Evolutionary conservation across 2,888 invertebrate species (phyloP), one percentile per base, ranked within the genome.

Genomic region (Apeira syringaria): DNA sequence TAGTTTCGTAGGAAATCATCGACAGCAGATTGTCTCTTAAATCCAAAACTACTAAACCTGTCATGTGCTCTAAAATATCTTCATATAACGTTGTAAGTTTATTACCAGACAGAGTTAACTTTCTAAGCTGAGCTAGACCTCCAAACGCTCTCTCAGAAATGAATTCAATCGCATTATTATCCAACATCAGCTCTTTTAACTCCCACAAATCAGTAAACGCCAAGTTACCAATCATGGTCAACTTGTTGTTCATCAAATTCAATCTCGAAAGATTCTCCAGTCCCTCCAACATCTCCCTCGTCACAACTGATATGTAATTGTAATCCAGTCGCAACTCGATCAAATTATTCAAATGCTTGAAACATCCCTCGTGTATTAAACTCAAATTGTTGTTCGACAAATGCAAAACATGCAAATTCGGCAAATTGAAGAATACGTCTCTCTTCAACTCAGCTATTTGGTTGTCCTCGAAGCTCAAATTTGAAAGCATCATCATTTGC

Each of bases 381-480:
- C 94, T 95, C 41, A 99, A 90, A 64, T 95, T 94, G 79, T 99
- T 99, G 66, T 94, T 94, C 58, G 97, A 96, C 45, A 98, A 87
- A 64, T 93, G 93, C 44, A 99, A 90, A 34, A 94, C 91, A 56
- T 93, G 93, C 55, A 96, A 79, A 33, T 92, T 91, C 0, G 96
- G 95, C 47, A 96, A 74, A 64, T 94, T 93, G 47, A 93, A 92
- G 75, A 97, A 96, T 1, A 94, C 94, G 59, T 93, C 92, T 35
- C 94, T 90, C 66, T 93, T 93, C 47, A 97, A 87, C 71, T 95
- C 95, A 6, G 92, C 90, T 67, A 97, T 94, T 61, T 92, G 91
- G 78, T 97, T 97, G 52, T 94, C 94, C 49, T 94, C 94, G 61
- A 96, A 80, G 67, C 93, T 93, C 47, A 96, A 79, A 43, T 93